Percentiles rank a stretch among this genome's conserved stretches.
phyloP scores from a whole-genome alignment of 1,140 invertebrate genomes.

The Streblospio benedicti region DNA sequence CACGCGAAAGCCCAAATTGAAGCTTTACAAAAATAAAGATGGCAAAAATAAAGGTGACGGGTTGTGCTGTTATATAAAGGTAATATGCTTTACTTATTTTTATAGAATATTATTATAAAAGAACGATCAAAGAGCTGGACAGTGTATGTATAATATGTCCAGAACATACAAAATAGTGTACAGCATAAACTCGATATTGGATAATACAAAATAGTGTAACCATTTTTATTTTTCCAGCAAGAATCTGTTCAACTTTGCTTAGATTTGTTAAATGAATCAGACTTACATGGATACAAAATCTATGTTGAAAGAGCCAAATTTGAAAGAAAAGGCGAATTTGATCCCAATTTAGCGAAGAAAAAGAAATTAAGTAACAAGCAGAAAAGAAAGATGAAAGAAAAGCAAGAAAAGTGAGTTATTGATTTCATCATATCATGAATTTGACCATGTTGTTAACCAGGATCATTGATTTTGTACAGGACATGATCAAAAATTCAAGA shows the following conservation, averaged over 20 bases:
- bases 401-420: conserved; percentile 73
- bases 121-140: too few species aligned
- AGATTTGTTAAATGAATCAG: conserved; percentile 81
- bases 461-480: neutral
- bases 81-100: conserved; percentile 48
- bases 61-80: conserved; percentile 91
- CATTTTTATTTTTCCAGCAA: conserved; percentile 51
- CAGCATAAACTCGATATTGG: too few species aligned
- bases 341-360: conserved; percentile 83
- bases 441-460: neutral
- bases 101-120: conserved; percentile 9
- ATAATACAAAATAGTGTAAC: conserved; percentile 1
- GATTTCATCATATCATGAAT: neutral
- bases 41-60: conserved; percentile 89
- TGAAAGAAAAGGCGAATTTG: conserved; percentile 87
- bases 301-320: conserved; percentile 89
- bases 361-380: conserved; percentile 71
- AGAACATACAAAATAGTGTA: too few species aligned
- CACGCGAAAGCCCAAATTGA: conserved; percentile 80
- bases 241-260: conserved; percentile 91
- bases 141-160: too few species aligned
- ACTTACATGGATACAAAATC: conserved; percentile 64
- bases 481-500: too few species aligned
- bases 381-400: conserved; percentile 75
- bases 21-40: conserved; percentile 71